Base-by-base conservation (phyloP, 2,888 invertebrate species). In the Mycalesis mineus region DNA sequence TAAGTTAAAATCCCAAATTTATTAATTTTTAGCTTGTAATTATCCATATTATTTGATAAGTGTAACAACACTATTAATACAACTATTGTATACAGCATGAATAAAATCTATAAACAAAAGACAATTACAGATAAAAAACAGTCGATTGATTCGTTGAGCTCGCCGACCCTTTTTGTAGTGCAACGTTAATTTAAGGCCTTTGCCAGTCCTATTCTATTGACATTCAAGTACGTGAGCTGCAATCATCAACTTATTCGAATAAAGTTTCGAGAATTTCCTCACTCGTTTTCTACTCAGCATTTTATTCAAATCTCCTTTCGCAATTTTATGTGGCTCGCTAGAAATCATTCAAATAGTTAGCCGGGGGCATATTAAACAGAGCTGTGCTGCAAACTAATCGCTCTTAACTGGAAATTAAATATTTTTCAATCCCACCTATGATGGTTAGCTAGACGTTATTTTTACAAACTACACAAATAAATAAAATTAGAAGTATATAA, bases 251-350 rank as follows among this genome's bases (percentile, higher is more conserved):
- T 53, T 53, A 53, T 53, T 53, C 53, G 53, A 53, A 53, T 53
- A 53, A 53, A 53, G 53, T 53, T 53, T 53, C 53, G 44, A 53
- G 53, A 53, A 53, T 53, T 53, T 53, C 44, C 53, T 45, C 53
- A 45, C 53, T 45, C 53, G 53, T 53, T 53, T 53, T 45, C 53
- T 53, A 53, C 53, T 53, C 53, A 53, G 53, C 53, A 53, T 53
- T 53, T 53, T 53, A 53, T 53, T 53, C 45, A 53, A 53, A 53
- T 53, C 53, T 53, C 53, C 53, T 53, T 45, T 53, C 53, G 53
- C 53, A 53, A 53, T 53, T 44, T 53, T 37, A 37, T 37, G 53
- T 42, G 52, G 52, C 42, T 52, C 15, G 44, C 53, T 53, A 53
- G 45, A 28, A 53, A 53, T 53, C 53, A 53, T 37, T 53, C 44